Conservation (phyloP, 2,113 vertebrate genomes). For the Phoxinus phoxinus region DNA sequence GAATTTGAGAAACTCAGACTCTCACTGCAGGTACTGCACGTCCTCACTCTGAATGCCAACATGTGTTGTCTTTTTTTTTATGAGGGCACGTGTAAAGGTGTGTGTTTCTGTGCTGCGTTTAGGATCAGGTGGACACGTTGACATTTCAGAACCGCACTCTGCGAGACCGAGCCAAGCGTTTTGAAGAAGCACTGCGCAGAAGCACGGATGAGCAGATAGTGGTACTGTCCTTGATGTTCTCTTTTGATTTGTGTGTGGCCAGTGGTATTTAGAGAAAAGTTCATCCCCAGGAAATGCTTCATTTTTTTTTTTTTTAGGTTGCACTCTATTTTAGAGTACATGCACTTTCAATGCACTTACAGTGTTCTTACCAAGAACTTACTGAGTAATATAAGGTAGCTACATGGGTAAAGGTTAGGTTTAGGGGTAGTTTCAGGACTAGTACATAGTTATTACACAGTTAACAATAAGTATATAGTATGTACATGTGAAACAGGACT, state of each 20-base stretch:
- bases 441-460: too few species aligned
- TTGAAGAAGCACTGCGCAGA: conserved; percentile 93
- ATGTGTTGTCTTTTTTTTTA: not conserved
- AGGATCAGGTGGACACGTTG: conserved; percentile 98
- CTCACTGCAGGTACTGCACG: conserved; percentile 85
- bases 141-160: conserved; percentile 95
- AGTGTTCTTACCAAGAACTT: too few species aligned
- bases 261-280: not conserved
- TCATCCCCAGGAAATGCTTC: not conserved
- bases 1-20: conserved; percentile 91
- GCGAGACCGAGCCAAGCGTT: conserved; percentile 89
- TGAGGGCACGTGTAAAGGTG: not conserved
- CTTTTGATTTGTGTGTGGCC: not conserved
- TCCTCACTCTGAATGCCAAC: not conserved
- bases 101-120: conserved; percentile 41
- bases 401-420: too few species aligned
- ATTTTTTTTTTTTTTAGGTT: too few species aligned
- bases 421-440: too few species aligned
- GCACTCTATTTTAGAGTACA: too few species aligned
- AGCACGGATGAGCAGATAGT: conserved; percentile 93
- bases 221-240: conserved; percentile 72
- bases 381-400: too few species aligned
- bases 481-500: too few species aligned
- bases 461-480: too few species aligned
- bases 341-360: too few species aligned